phyloP scores from a whole-genome alignment of 2,888 invertebrate species.

The Bombylius discolor region DNA sequence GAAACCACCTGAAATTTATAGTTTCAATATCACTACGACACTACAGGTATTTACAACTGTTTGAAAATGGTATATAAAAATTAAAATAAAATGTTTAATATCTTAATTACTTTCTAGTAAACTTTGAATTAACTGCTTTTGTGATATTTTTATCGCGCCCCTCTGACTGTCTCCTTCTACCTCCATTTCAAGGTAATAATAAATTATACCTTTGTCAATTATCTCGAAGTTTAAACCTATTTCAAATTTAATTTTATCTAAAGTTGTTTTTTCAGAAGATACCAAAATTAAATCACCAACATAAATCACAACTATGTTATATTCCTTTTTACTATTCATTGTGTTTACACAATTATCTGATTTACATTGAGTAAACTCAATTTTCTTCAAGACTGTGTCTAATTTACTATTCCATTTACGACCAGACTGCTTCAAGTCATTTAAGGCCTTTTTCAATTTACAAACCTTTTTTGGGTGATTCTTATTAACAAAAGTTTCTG shows the following conservation, averaged over 20 bases:
- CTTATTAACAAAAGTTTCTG: slow-evolving; percentile 7
- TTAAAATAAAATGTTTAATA: too few relatives aligned
- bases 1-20: too few relatives aligned
- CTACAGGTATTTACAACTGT: too few relatives aligned
- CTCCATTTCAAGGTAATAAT: background rate
- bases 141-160: background rate
- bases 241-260: slow-evolving; percentile 3
- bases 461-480: slow-evolving; percentile 13
- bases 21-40: too few relatives aligned
- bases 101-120: too few relatives aligned
- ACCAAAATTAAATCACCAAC: slow-evolving; percentile 16
- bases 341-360: slow-evolving; percentile 11
- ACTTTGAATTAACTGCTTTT: background rate
- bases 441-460: slow-evolving; percentile 15
- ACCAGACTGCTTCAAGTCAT: slow-evolving; percentile 18
- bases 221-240: background rate
- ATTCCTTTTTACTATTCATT: slow-evolving; percentile 5
- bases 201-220: background rate
- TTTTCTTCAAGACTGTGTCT: slow-evolving; percentile 8
- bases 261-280: slow-evolving; percentile 7
- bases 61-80: too few relatives aligned
- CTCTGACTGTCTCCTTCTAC: background rate
- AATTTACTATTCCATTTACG: slow-evolving; percentile 17
- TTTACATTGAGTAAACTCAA: slow-evolving; percentile 9
- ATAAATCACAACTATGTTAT: slow-evolving; percentile 13